These are phyloP conservation scores for human (Homo sapiens) DNA, from an alignment of 2,113 vertebrate genomes.

Conservation along the genomic window DNA sequence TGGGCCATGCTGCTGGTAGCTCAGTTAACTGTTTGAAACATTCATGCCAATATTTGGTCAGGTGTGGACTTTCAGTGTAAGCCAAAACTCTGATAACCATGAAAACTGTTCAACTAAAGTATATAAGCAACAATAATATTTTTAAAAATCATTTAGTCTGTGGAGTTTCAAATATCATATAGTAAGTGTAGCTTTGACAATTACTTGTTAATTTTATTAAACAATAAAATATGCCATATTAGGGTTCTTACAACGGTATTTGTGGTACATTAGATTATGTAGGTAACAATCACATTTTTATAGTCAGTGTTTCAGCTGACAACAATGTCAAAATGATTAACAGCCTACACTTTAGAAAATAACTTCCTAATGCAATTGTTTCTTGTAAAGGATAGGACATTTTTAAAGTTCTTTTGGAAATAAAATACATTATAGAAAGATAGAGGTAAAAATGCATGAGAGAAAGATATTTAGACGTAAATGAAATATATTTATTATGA, in stretches of 20 bases:
- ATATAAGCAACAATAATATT: constrained; percentile 74
- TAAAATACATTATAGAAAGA: constrained; percentile 30
- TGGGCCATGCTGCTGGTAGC: constrained; percentile 76
- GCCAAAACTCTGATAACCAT: constrained; percentile 82
- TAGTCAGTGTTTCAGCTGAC: constrained; percentile 46
- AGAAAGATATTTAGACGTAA: not conserved
- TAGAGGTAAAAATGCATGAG: constrained; percentile 9
- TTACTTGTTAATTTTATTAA: constrained; percentile 77
- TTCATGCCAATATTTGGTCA: constrained; percentile 88
- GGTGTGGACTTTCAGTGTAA: constrained; percentile 83
- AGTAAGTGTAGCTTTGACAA: constrained; percentile 60
- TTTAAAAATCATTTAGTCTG: constrained; percentile 64
- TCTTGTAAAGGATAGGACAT: not conserved
- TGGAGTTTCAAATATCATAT: constrained; percentile 65
- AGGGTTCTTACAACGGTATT: constrained; percentile 64
- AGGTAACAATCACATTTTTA: constrained; percentile 63
- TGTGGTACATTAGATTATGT: constrained; percentile 61
- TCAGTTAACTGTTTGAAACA: constrained; percentile 81
- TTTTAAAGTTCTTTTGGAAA: constrained; percentile 11
- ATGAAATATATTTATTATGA: constrained; percentile 28
- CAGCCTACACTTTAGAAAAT: constrained; percentile 55
- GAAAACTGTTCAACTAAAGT: constrained; percentile 80
- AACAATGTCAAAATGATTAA: constrained; percentile 55
- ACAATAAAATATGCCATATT: constrained; percentile 61
- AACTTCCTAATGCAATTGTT: constrained; percentile 72